Conservation (phyloP, 2,888 invertebrate species). For the Prenolepis imparis region DNA sequence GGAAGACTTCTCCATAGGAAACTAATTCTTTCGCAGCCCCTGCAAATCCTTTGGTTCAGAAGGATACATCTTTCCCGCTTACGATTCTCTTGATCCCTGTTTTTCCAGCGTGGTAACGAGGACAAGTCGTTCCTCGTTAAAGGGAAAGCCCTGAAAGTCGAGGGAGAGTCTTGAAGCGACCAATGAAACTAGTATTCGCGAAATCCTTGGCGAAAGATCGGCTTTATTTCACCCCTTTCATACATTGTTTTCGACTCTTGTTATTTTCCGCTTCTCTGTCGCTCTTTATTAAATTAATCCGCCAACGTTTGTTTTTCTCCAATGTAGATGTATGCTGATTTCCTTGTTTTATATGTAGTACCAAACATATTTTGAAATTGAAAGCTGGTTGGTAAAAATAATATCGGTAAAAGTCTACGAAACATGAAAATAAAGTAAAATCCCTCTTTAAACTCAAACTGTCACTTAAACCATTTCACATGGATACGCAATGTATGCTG, state of each 20-base stretch:
- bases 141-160: conserved; percentile 64
- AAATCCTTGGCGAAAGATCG: conserved; percentile 64
- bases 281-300: conserved; percentile 71
- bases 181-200: conserved; percentile 60
- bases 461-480: background rate
- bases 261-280: conserved; percentile 62
- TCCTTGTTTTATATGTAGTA: conserved; percentile 6
- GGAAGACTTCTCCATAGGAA: conserved; percentile 50
- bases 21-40: conserved; percentile 65
- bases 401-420: background rate
- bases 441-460: background rate
- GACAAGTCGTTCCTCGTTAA: conserved; percentile 78
- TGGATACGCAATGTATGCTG: background rate
- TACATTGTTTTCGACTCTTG: conserved; percentile 55
- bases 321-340: background rate
- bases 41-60: conserved; percentile 64
- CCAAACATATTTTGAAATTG: conserved; percentile 17
- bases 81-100: conserved; percentile 69
- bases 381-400: conserved; percentile 31
- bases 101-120: conserved; percentile 75
- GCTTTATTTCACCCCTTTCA: conserved; percentile 61
- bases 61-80: conserved; percentile 63
- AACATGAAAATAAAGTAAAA: conserved; percentile 8
- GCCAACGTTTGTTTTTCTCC: conserved; percentile 42
- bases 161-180: conserved; percentile 56